These are phyloP conservation scores for Ladona fulva DNA, from an alignment of 1,140 invertebrate genomes.

Conservation along the genomic window DNA sequence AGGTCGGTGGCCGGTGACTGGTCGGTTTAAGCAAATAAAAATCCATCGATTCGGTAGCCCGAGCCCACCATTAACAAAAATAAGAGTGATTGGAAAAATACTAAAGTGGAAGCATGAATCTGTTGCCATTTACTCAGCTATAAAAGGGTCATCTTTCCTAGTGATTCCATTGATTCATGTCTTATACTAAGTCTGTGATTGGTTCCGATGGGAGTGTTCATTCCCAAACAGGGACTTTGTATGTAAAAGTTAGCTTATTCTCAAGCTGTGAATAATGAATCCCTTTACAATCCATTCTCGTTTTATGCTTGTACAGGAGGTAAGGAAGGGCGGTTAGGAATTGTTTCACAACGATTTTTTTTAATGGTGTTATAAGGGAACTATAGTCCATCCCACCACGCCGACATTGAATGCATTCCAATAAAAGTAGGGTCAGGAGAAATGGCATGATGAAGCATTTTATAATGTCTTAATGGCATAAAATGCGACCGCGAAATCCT, in stretches of 20 bases:
- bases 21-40: not conserved
- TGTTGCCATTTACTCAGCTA: not conserved
- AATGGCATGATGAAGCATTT: not conserved
- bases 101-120: not conserved
- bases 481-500: not conserved
- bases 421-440: not conserved
- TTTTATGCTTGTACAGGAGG: not conserved
- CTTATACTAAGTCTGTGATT: not conserved
- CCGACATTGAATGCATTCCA: not conserved
- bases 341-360: not conserved
- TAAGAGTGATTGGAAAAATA: not conserved
- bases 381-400: not conserved
- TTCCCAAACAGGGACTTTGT: not conserved
- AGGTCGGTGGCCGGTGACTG: conserved; percentile 4
- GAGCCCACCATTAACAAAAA: not conserved
- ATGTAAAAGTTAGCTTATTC: not conserved
- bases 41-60: not conserved
- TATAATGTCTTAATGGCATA: not conserved
- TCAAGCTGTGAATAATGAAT: not conserved
- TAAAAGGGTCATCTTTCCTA: not conserved
- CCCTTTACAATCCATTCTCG: not conserved
- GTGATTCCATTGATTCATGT: not conserved
- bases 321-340: not conserved
- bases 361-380: not conserved
- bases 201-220: not conserved